Conservation (phyloP, 1,140 invertebrate genomes). For the Brachionus paranguensis region DNA sequence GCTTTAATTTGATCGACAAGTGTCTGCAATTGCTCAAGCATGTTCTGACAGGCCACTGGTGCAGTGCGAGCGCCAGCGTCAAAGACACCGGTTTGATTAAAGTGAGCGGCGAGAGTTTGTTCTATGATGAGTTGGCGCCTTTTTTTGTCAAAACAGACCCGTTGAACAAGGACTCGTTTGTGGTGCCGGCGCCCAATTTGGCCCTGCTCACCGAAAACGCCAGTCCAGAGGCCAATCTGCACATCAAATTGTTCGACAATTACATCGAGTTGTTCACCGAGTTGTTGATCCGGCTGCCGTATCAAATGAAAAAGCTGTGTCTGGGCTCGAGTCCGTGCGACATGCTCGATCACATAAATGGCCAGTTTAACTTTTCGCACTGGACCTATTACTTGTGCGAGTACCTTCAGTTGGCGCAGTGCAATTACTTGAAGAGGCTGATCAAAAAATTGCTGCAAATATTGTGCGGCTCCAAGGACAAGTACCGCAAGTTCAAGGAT, state of each 20-base stretch:
- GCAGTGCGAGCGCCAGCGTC: not conserved
- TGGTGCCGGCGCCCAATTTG: slow-evolving; percentile 22
- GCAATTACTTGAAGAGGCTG: slow-evolving; percentile 58
- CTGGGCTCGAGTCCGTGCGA: not conserved
- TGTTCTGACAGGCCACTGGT: not conserved
- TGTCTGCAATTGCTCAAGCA: not conserved
- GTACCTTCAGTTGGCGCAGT: slow-evolving; percentile 80
- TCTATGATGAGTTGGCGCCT: not conserved
- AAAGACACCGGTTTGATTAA: not conserved
- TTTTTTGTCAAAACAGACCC: slow-evolving; percentile 25
- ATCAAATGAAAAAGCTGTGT: slow-evolving; percentile 65
- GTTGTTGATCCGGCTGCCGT: slow-evolving; percentile 84
- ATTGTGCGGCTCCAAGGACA: slow-evolving; percentile 89
- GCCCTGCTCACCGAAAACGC: not conserved
- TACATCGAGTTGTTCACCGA: slow-evolving; percentile 69
- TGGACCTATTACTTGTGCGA: slow-evolving; percentile 82
- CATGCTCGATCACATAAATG: not conserved
- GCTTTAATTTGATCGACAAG: slow-evolving; percentile 8
- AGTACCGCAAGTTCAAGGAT: slow-evolving; percentile 84
- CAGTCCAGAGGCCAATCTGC: not conserved
- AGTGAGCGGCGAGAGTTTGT: not conserved
- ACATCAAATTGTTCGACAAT: slow-evolving; percentile 2
- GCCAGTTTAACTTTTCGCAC: slow-evolving; percentile 44
- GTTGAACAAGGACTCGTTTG: slow-evolving; percentile 35
- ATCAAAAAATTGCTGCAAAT: slow-evolving; percentile 70